Conservation (phyloP, 2,888 invertebrate genomes). For the Caenorhabditis sp. region DNA sequence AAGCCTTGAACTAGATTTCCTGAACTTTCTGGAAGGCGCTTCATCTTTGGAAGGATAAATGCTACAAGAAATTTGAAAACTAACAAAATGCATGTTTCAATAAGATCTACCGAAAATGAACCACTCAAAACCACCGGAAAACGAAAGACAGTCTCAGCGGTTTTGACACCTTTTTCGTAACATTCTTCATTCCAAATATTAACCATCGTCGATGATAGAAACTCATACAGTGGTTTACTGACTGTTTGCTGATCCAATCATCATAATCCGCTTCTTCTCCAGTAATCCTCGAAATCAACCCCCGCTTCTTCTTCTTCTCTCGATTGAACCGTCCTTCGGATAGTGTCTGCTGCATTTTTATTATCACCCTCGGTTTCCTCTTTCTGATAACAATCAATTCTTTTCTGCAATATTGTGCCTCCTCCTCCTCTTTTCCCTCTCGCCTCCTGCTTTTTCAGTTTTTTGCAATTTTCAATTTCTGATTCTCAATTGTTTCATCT, state of each 20-base stretch:
- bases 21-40: no score
- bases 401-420: conserved; percentile 62
- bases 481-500: conserved; percentile 11
- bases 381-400: conserved; percentile 58
- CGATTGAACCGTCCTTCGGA: conserved; percentile 46
- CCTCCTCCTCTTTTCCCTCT: conserved; percentile 34
- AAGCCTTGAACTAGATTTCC: no score
- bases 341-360: conserved; percentile 52
- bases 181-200: no score
- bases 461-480: conserved; percentile 34
- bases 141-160: no score
- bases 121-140: no score
- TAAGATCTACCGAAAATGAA: not conserved
- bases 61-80: not conserved
- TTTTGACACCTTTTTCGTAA: no score
- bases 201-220: no score
- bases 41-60: no score
- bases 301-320: conserved; percentile 1
- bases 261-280: not conserved
- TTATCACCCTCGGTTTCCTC: conserved; percentile 47
- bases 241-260: not conserved
- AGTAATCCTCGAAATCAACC: not conserved
- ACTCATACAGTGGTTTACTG: no score
- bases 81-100: no score
- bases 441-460: conserved; percentile 26